Conservation (phyloP, 2,113 vertebrate species). For the Alaudala cheleensis region DNA sequence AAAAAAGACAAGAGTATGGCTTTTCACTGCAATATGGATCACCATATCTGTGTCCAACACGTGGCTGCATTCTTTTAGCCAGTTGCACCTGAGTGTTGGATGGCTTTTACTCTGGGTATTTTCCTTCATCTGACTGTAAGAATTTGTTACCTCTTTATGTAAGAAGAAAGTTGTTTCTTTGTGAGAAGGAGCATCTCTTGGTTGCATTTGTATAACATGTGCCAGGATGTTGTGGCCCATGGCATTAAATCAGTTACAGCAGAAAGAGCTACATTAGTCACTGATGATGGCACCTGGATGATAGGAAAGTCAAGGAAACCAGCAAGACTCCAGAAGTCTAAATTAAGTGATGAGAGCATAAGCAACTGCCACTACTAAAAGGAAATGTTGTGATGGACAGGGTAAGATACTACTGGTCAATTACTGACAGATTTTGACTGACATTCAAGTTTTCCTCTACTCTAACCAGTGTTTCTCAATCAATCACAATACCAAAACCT, state of each 20-base stretch:
- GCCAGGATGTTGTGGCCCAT: not conserved
- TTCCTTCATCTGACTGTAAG: not conserved
- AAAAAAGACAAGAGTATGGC: not conserved
- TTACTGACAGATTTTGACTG: not conserved
- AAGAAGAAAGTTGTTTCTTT: not conserved
- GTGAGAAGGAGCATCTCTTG: not conserved
- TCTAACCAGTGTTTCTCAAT: not conserved
- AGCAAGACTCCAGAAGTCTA: not conserved
- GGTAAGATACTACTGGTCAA: not conserved
- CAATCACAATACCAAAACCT: not conserved
- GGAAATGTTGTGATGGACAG: not conserved
- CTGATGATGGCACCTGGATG: not conserved
- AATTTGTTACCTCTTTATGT: not conserved
- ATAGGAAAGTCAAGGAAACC: not conserved
- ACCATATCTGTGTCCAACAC: not conserved
- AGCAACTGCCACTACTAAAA: not conserved
- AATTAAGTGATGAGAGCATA: not conserved
- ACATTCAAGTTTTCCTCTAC: not conserved
- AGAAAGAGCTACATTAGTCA: not conserved
- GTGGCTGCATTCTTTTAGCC: not conserved
- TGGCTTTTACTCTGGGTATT: not conserved
- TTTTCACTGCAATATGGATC: not conserved
- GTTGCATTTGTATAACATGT: not conserved
- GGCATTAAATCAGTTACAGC: not conserved
- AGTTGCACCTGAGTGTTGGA: not conserved